Evolutionary conservation across 1,140 invertebrate genomes (phyloP).

Genomic region (Homalodisca vitripennis): DNA sequence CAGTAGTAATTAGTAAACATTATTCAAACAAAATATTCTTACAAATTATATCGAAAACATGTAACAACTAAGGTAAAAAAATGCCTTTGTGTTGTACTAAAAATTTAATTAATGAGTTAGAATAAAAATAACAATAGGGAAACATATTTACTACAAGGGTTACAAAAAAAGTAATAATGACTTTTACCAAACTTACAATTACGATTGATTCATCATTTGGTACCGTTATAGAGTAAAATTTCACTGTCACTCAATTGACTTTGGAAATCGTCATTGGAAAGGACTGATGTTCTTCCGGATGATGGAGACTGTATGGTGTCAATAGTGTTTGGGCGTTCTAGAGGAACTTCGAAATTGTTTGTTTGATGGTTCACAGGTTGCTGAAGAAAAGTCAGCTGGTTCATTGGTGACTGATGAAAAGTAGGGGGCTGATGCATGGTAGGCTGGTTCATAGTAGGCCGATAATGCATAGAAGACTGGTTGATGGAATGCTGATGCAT

Average conservation of each 20-base stretch:
- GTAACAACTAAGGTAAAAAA: conserved; percentile 14
- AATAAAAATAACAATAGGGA: conserved; percentile 15
- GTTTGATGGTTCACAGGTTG: conserved; percentile 16
- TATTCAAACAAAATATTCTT: conserved; percentile 22
- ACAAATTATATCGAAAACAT: conserved; percentile 23
- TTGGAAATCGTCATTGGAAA: conserved; percentile 24
- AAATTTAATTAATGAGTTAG: conserved; percentile 18
- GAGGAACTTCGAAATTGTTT: conserved; percentile 10
- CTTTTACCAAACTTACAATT: conserved; percentile 4
- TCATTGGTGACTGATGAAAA: conserved; percentile 13
- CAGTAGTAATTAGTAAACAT: conserved; percentile 18
- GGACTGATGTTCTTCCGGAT: conserved; percentile 22
- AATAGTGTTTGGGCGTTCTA: conserved; percentile 14
- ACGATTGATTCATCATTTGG: conserved; percentile 12
- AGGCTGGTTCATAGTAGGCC: conserved; percentile 18
- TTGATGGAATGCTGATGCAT: conserved; percentile 24
- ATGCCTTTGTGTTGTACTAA: conserved; percentile 16
- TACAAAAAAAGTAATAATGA: conserved; percentile 12
- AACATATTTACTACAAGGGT: conserved; percentile 23
- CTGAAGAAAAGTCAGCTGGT: conserved; percentile 15
- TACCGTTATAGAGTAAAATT: conserved; percentile 12
- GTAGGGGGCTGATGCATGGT: conserved; percentile 2
- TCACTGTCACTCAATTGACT: conserved; percentile 19
- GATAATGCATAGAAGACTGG: conserved; percentile 20
- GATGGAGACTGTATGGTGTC: conserved; percentile 22